These are phyloP conservation scores for Neolamprologus ventralis DNA, from an alignment of 2,113 vertebrate species.

Conservation along the genomic window DNA sequence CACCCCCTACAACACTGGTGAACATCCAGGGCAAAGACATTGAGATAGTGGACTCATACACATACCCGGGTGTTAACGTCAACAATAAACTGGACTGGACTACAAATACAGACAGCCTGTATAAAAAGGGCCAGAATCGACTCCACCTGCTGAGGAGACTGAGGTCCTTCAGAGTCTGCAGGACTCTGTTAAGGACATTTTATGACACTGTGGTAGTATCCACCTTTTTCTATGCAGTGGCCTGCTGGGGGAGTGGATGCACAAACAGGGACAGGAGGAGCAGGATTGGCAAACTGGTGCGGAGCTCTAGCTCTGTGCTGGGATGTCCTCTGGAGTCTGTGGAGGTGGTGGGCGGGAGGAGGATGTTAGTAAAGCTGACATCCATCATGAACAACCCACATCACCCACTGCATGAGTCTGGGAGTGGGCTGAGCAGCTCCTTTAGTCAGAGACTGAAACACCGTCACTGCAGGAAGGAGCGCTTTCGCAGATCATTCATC, in stretches of 20 bases:
- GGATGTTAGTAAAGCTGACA: no score
- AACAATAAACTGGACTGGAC: not conserved
- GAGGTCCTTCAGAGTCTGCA: not conserved
- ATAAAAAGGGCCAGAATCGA: not conserved
- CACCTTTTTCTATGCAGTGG: not conserved
- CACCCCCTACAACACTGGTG: not conserved
- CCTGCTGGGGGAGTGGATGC: not conserved
- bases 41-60: not conserved
- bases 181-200: not conserved
- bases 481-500: no score
- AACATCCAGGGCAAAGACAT: not conserved
- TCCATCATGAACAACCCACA: no score
- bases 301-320: no score
- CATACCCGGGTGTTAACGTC: not conserved
- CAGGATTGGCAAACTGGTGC: no score
- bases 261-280: not conserved
- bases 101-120: not conserved
- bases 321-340: no score
- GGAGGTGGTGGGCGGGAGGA: no score
- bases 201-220: not conserved
- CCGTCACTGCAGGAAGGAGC: no score
- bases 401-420: no score
- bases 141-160: not conserved
- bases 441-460: no score
- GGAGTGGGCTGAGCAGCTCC: no score